A percentile compares a stretch with the other conserved stretches of the same genome.
These are phyloP conservation scores for Pangasius krempfi DNA, from an alignment of 2,797 vertebrate species.

Conservation along the genomic window DNA sequence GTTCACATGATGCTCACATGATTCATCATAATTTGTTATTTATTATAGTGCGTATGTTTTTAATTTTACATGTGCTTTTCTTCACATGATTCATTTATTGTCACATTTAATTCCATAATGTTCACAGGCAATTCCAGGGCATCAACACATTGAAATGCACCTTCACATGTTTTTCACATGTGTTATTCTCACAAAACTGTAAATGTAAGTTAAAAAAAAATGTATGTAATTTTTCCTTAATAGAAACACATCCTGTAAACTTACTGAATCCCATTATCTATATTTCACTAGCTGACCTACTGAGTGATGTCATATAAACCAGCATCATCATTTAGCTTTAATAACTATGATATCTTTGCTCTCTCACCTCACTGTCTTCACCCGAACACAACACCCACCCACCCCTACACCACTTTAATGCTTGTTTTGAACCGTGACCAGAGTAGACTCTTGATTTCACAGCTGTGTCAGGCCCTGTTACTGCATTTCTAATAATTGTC, in stretches of 20 bases:
- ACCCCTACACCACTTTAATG: constrained; percentile 60
- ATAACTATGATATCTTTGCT: constrained; percentile 1
- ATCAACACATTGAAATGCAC: neutral
- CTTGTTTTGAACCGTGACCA: constrained; percentile 67
- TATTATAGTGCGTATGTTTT: neutral
- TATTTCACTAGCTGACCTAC: neutral
- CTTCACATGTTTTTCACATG: neutral
- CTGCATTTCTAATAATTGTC: constrained; percentile 60
- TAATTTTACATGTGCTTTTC: neutral
- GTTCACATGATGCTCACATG: neutral
- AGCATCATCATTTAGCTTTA: neutral
- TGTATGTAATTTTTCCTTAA: neutral
- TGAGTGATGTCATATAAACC: neutral
- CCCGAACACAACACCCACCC: neutral
- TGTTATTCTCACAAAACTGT: no score
- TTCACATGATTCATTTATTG: neutral
- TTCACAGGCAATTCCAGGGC: neutral
- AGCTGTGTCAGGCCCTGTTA: constrained; percentile 61
- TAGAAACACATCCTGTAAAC: neutral
- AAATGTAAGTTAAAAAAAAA: neutral
- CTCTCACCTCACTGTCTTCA: neutral
- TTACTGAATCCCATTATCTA: neutral
- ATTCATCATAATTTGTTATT: neutral
- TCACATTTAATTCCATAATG: neutral
- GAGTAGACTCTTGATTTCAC: constrained; percentile 65